Base-by-base conservation (phyloP, 2,888 invertebrate species). In the Dolichopus griseipennis region DNA sequence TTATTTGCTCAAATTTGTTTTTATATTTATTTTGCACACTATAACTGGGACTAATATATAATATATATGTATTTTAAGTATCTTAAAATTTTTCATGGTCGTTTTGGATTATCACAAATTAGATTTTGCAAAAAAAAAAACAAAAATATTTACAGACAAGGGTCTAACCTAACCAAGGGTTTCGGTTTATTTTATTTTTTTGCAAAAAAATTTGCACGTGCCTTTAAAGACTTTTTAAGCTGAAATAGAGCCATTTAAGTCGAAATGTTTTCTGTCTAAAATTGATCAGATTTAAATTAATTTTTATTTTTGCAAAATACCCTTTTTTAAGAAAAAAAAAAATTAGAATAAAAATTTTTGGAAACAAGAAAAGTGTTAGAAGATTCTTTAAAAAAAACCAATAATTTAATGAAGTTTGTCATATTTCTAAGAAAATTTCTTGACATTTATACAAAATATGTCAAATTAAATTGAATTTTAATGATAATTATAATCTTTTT, bases 161-260 rank as follows among this genome's bases (percentile, higher is more conserved):
- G 52, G 52, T 52, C 52, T 18, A 2, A 12, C 15, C 2, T 4
- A 12, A 12, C 6, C 8, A 18, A 3, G 15, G 52, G 2, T 6
- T 18, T 18, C 7, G 6, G 3, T 10, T 4, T 10, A 43, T 10
- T 9, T 9, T 9, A 15, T 18, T 18, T 18, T 6, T 52, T 52
- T 52, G 9, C 18, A 3, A 12, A 52, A 52, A 52, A 52, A 52
- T 52, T 41, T 52, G 52, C 52, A 52, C 52, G 52, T 52, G 52
- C 52, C 52, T 52, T 52, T 52, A 37, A 37, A 37, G 37, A 37
- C 5, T 37, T 27, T 27, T 37, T 52, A n/a, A n/a, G n/a, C 52
- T 52, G 52, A 52, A 52, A 52, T 52, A 15, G 52, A 52, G 52
- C 52, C 52, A 52, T 52, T 52, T 52, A 52, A 52, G 52, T 27